Conservation (phyloP, 2,113 vertebrate genomes). For the Lonchura striata region DNA sequence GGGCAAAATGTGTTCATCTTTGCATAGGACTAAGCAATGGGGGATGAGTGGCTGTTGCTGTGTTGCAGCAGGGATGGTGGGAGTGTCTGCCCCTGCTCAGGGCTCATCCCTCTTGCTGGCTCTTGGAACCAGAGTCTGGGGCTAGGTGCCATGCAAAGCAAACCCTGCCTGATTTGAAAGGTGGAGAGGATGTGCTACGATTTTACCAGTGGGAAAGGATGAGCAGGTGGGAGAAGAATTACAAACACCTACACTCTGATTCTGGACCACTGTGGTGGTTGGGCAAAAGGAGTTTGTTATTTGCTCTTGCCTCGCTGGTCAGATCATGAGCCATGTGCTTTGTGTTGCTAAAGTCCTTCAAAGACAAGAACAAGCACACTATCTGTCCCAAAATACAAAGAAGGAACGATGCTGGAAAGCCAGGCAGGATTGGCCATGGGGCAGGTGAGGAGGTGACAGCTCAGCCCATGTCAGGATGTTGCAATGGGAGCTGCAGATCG, state of each 20-base stretch:
- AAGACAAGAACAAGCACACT: neutral
- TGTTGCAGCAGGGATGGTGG: neutral
- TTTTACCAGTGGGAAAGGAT: neutral
- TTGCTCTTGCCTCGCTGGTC: neutral
- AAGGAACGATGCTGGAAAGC: neutral
- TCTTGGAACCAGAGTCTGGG: neutral
- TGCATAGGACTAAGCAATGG: neutral
- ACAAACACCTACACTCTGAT: neutral
- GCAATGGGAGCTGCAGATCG: neutral
- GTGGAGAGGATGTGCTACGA: neutral
- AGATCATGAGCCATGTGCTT: rapidly evolving
- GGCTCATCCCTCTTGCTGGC: neutral
- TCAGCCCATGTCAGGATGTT: neutral
- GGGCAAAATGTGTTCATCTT: neutral
- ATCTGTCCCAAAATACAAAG: neutral
- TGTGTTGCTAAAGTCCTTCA: neutral
- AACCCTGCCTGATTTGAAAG: neutral
- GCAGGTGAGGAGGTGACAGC: neutral
- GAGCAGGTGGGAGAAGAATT: neutral
- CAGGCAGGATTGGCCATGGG: rapidly evolving
- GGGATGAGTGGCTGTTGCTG: neutral
- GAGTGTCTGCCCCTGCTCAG: neutral
- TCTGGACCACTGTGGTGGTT: neutral
- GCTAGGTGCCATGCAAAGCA: neutral
- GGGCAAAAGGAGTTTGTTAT: neutral